A percentile compares a stretch with the other conserved stretches of the same genome.
Evolutionary conservation across 1,140 invertebrate genomes (phyloP).

Genomic region (Arion vulgaris): DNA sequence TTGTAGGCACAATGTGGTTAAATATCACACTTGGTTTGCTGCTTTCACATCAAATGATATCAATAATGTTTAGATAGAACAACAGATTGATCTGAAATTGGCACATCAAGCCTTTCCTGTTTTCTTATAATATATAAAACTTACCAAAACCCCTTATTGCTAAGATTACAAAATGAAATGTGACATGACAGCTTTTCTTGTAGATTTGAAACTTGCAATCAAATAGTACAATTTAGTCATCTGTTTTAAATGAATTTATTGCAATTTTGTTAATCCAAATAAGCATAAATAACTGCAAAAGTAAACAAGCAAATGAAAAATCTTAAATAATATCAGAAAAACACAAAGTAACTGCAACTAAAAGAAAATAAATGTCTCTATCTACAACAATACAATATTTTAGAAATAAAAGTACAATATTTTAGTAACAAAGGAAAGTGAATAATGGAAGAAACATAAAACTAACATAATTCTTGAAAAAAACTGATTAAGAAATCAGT

Average conservation of each 20-base stretch:
- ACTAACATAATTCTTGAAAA: too few relatives aligned
- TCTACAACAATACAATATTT: too few relatives aligned
- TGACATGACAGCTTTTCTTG: background rate
- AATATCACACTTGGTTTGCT: background rate
- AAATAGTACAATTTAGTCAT: background rate
- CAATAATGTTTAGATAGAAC: background rate
- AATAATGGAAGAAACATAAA: too few relatives aligned
- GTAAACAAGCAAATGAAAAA: background rate
- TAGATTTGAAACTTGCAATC: too few relatives aligned
- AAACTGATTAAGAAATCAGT: too few relatives aligned
- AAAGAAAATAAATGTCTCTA: background rate
- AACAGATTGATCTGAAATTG: background rate
- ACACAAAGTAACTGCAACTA: background rate
- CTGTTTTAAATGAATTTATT: background rate
- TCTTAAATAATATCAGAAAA: background rate
- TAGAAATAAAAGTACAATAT: too few relatives aligned
- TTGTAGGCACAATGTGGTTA: background rate
- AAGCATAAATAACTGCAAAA: background rate
- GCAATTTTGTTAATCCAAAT: background rate
- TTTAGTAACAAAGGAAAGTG: too few relatives aligned
- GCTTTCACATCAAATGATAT: background rate
- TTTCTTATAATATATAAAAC: background rate
- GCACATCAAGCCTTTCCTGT: background rate
- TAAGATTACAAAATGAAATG: background rate
- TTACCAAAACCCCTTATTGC: slow-evolving; percentile 35